phyloP scores from a whole-genome alignment of 2,888 invertebrate species.

The Pogonocherus hispidulus region DNA sequence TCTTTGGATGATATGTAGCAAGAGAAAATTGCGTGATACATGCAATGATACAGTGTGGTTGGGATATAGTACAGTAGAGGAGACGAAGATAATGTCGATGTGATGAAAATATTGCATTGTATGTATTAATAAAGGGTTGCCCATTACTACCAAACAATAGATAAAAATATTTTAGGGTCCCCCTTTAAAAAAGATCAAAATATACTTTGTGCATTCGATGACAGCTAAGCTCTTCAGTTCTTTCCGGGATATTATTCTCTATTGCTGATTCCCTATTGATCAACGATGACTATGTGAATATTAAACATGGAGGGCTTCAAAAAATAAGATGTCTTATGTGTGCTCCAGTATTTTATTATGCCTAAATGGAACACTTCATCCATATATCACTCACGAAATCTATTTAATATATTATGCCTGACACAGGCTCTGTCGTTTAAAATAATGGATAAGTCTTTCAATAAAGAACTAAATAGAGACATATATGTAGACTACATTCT shows the following conservation, averaged over 20 bases:
- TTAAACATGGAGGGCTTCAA: slow-evolving; percentile 50
- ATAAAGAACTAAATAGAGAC: too few species aligned
- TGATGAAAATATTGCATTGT: slow-evolving; percentile 67
- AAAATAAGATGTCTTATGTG: slow-evolving; percentile 50
- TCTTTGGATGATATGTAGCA: slow-evolving; percentile 56
- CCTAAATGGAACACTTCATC: slow-evolving; percentile 41
- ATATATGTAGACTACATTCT: neutral
- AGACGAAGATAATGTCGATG: slow-evolving; percentile 67
- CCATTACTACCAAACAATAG: slow-evolving; percentile 64
- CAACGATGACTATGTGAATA: slow-evolving; percentile 59
- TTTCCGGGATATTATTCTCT: slow-evolving; percentile 61
- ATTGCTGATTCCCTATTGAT: slow-evolving; percentile 58
- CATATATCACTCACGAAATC: slow-evolving; percentile 44
- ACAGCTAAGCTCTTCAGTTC: slow-evolving; percentile 59
- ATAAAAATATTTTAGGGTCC: slow-evolving; percentile 58
- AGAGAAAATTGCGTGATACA: slow-evolving; percentile 61
- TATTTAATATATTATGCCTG: slow-evolving; percentile 30
- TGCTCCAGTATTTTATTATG: slow-evolving; percentile 33
- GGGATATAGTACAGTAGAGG: slow-evolving; percentile 58
- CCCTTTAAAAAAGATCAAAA: slow-evolving; percentile 59
- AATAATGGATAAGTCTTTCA: neutral
- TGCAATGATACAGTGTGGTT: slow-evolving; percentile 57
- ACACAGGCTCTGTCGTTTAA: slow-evolving; percentile 23
- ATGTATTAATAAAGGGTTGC: slow-evolving; percentile 65
- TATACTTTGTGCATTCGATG: slow-evolving; percentile 63